Conservation (phyloP, 2,888 invertebrate genomes). For the Nephrotoma appendiculata region DNA sequence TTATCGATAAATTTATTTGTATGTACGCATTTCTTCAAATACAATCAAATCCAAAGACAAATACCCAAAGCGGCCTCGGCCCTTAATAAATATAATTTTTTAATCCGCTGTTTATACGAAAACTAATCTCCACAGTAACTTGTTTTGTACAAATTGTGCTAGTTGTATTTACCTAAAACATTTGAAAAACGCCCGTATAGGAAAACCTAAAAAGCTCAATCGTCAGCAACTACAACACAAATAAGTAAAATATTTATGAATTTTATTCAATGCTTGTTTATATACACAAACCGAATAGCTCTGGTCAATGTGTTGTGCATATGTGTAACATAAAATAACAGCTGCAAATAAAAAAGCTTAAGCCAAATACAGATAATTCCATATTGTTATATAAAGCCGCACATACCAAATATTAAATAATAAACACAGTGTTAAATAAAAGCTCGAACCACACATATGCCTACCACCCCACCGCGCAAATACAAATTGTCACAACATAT, state of each 20-base stretch:
- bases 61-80: no score
- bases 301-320: neutral
- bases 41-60: no score
- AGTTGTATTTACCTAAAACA: neutral
- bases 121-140: neutral
- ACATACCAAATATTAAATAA: neutral
- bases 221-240: no score
- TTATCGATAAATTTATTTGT: no score
- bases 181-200: neutral
- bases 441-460: neutral
- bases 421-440: neutral
- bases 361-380: neutral
- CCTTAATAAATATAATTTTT: neutral
- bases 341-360: neutral
- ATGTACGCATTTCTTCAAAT: no score
- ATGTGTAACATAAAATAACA: neutral
- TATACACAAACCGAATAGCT: no score
- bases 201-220: neutral
- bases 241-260: no score
- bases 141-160: neutral
- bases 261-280: no score
- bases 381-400: neutral
- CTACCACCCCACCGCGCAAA: neutral
- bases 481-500: neutral
- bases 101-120: neutral